These are phyloP conservation scores for Prolemur simus DNA, from an alignment of 2,113 vertebrate genomes.

Conservation along the genomic window DNA sequence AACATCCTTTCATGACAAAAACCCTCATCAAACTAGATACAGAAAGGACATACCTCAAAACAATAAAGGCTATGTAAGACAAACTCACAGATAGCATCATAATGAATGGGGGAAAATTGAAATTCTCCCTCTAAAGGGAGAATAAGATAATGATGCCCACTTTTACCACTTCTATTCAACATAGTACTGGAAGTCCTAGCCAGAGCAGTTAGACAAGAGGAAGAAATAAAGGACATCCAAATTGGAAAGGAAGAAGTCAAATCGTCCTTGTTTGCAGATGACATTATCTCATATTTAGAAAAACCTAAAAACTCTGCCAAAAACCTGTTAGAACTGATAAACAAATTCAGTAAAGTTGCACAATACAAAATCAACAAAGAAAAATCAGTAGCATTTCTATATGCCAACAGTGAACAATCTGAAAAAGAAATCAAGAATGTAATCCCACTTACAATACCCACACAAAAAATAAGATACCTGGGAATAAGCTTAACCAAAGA, in stretches of 20 bases:
- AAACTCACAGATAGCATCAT: background rate
- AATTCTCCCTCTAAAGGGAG: background rate
- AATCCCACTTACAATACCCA: background rate
- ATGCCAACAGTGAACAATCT: background rate
- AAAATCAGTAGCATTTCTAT: background rate
- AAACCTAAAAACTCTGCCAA: background rate
- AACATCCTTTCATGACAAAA: background rate
- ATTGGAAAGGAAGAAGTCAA: background rate
- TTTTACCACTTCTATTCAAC: background rate
- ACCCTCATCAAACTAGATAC: background rate
- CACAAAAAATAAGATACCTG: background rate
- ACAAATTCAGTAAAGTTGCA: background rate
- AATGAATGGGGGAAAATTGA: background rate
- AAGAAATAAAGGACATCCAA: background rate
- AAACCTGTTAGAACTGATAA: background rate
- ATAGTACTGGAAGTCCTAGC: background rate
- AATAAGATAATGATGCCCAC: background rate
- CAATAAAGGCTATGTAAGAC: background rate
- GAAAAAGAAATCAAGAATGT: background rate
- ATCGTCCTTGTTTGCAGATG: background rate
- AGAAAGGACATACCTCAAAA: background rate
- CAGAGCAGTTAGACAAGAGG: background rate
- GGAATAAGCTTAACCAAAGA: background rate
- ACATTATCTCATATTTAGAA: background rate
- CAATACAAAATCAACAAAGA: background rate